Conservation (phyloP, 2,113 vertebrate species). For the Tachysurus vachellii region DNA sequence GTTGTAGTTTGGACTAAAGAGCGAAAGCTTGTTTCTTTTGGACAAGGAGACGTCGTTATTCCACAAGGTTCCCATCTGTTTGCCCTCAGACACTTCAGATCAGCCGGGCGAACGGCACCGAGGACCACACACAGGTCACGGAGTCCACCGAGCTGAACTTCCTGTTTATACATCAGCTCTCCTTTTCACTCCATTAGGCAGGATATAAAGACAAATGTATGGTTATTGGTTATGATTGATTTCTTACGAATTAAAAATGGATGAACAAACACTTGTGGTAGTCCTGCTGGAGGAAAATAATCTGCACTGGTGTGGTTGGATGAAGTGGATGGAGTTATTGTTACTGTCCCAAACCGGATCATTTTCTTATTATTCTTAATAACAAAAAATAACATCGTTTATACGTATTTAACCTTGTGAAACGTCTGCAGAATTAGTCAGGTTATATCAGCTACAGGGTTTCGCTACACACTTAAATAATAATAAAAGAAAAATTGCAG, state of each 20-base stretch:
- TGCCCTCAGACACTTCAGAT: slow-evolving; percentile 17
- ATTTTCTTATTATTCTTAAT: no score
- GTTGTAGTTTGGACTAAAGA: slow-evolving; percentile 34
- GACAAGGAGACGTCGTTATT: slow-evolving; percentile 15
- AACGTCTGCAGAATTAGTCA: no score
- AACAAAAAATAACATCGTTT: no score
- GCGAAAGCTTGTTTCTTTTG: slow-evolving; percentile 40
- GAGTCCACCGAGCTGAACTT: slow-evolving; percentile 8
- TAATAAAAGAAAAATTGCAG: no score
- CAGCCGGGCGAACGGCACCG: slow-evolving; percentile 24
- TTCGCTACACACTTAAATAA: no score
- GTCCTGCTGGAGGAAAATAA: neutral
- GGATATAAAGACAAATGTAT: slow-evolving; percentile 5
- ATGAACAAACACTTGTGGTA: neutral
- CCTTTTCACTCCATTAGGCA: slow-evolving; percentile 29
- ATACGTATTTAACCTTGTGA: no score
- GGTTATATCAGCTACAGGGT: no score
- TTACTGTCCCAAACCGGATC: neutral
- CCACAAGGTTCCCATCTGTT: slow-evolving; percentile 4
- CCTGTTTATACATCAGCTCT: slow-evolving; percentile 28
- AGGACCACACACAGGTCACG: slow-evolving; percentile 51
- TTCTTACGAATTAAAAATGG: neutral
- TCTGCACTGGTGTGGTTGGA: neutral
- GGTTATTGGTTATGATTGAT: slow-evolving; percentile 6
- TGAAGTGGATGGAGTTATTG: neutral